phyloP scores from a whole-genome alignment of 2,797 vertebrate genomes.

The Macropus fuliginosus region DNA sequence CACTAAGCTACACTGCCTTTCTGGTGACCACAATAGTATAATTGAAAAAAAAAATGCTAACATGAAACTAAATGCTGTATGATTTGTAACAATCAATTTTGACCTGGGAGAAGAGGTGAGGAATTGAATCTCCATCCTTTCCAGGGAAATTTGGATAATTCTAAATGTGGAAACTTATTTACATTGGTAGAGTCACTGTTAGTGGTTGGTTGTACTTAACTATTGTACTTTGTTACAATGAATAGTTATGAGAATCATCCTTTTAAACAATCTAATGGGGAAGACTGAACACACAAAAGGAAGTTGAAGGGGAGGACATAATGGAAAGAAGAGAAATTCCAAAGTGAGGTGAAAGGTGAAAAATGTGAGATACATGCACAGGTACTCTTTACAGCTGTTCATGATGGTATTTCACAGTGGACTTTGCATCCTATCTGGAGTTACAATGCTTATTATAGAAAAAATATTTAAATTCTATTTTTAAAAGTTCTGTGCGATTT shows the following conservation, averaged over 20 bases:
- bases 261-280: not conserved
- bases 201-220: not conserved
- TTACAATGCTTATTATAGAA: not conserved
- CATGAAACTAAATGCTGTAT: not conserved
- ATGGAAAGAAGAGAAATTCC: not conserved
- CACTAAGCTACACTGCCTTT: not conserved
- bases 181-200: not conserved
- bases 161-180: not conserved
- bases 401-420: conserved; percentile 11
- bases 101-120: not conserved
- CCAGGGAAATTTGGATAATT: not conserved
- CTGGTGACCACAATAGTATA: not conserved
- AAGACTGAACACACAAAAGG: not conserved
- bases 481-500: not conserved
- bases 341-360: not conserved
- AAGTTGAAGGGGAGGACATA: not conserved
- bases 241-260: not conserved
- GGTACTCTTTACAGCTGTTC: not conserved
- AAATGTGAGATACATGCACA: not conserved
- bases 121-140: not conserved
- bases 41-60: not conserved
- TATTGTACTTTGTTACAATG: not conserved
- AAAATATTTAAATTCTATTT: not conserved
- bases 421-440: not conserved
- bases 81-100: not conserved